Evolutionary conservation across 2,113 vertebrate species (phyloP), one percentile per base, ranked within the genome.

Genomic region (Polypterus bichir): DNA sequence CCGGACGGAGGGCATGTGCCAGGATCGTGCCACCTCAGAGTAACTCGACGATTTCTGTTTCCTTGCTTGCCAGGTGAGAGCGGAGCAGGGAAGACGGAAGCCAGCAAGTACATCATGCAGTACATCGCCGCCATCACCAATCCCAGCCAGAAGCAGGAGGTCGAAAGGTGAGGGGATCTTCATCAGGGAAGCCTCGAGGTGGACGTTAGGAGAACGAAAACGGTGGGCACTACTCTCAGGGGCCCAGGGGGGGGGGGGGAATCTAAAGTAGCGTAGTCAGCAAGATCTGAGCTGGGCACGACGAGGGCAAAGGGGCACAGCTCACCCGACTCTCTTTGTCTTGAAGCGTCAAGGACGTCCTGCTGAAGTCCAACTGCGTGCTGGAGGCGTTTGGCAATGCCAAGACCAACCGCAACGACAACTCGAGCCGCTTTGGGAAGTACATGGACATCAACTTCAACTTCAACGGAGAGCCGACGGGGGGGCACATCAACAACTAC

Each of bases 361-460:
- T 97, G 57, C 88, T 97, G 4, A 92, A 92, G 68, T 97, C 94
- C 60, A 97, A 92, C 78, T 96, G 94, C 0, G 88, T 97, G 54
- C 77, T 97, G 71, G 94, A 97, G 71, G 89, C 94, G 62, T 97
- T 97, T 0, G 94, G 94, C 57, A 97, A 97, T 0, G 93, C 94
- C 70, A 95, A 92, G 68, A 97, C 94, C 44, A 97, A 89, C 68
- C 92, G 93, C 56, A 97, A 97, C 1, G 89, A 97, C 81, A 97
- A 97, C 77, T 97, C 93, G 62, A 97, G 92, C 73, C 91, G 94
- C 69, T 95, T 97, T 0, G 94, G 94, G 57, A 97, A 96, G 67
- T 97, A 97, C 84, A 97, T 97, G 94, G 94, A 97, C 81, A 92
- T 97, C 81, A 92, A 95, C 81, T 97, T 97, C 3, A 91, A 93